Base-by-base conservation (phyloP, 2,888 invertebrate genomes). In the Drosophila basisetae region DNA sequence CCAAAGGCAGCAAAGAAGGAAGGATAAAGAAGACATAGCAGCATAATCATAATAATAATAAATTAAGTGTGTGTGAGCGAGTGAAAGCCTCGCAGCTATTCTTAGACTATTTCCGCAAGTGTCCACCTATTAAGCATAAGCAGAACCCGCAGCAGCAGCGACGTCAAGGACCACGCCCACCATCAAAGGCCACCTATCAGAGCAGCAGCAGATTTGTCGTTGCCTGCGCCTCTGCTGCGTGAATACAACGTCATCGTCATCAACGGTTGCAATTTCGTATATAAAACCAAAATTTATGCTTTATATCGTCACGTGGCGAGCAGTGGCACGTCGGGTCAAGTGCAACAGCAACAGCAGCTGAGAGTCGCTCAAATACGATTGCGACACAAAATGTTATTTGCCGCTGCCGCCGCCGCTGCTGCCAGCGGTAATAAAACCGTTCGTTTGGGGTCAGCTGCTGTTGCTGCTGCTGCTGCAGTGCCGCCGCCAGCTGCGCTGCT, bases 261-360 rank as follows among this genome's bases (percentile, higher is more conserved):
- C 62, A 85, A 75, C 81, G 88, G 82, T 84, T 91, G 90, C 81
- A 78, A 81, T 84, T 91, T 92, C 82, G 82, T 79, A 77, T 82
- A 91, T 83, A 91, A 91, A 88, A 91, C 86, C 68, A 83, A 92
- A 90, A 84, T 92, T 78, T 92, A 91, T 89, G 83, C 91, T 65
- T 82, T 92, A 80, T 90, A 92, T 83, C 80, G 82, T 82, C 83
- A 86, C 88, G 77, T 88, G 84, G 63, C 77, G 90, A 89, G 83
- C 82, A 73, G 87, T 87, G 89, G 89, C 90, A 79, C 90, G 87
- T 84, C 84, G 86, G 68, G 89, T 90, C 79, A 88, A 88, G 90
- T 88, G 86, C 90, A 87, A 83, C 88, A 91, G 84, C 90, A 91
- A 90, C 87, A 91, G 84, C 83, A 86, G 89, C 90, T 89, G 91